phyloP scores from a whole-genome alignment of 1,140 invertebrate genomes.

The Pseudomyrmex dendroicus region DNA sequence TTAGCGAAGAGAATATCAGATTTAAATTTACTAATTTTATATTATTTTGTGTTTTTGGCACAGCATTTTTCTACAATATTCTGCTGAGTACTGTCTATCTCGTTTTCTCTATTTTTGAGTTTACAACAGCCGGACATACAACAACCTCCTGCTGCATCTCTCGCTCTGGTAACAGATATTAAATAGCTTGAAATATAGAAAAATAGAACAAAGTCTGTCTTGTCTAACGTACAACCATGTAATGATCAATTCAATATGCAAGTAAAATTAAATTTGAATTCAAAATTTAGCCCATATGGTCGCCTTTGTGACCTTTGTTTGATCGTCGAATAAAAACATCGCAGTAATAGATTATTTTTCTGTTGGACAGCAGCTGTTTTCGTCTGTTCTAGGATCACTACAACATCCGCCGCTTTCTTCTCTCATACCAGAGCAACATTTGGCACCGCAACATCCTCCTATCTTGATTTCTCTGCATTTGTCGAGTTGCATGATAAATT shows the following conservation, averaged over 20 bases:
- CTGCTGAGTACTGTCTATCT: neutral
- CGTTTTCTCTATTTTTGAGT: slow-evolving; percentile 25
- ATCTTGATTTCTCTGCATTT: slow-evolving; percentile 70
- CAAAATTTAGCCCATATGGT: slow-evolving; percentile 60
- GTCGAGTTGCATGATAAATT: slow-evolving; percentile 61
- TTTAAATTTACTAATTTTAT: neutral
- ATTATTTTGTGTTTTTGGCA: slow-evolving; percentile 49
- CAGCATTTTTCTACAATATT: slow-evolving; percentile 14
- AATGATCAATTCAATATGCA: neutral
- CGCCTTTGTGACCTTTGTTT: slow-evolving; percentile 60
- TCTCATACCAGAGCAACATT: slow-evolving; percentile 71
- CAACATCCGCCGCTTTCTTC: slow-evolving; percentile 71
- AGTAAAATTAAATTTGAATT: neutral
- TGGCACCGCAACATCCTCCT: slow-evolving; percentile 74
- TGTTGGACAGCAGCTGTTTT: slow-evolving; percentile 68
- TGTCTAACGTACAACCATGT: neutral
- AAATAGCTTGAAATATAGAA: neutral
- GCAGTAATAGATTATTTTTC: slow-evolving; percentile 49
- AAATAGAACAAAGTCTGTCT: neutral
- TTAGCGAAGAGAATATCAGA: neutral
- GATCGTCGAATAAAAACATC: neutral
- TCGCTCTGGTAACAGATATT: slow-evolving; percentile 57
- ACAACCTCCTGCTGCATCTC: slow-evolving; percentile 67
- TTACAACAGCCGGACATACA: slow-evolving; percentile 75
- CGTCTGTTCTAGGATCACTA: slow-evolving; percentile 49